Evolutionary conservation across 35 echinoderm and acorn worm species (phyloP), one percentile per base, ranked within the genome.

Genomic region (Stichopus chloronotus): DNA sequence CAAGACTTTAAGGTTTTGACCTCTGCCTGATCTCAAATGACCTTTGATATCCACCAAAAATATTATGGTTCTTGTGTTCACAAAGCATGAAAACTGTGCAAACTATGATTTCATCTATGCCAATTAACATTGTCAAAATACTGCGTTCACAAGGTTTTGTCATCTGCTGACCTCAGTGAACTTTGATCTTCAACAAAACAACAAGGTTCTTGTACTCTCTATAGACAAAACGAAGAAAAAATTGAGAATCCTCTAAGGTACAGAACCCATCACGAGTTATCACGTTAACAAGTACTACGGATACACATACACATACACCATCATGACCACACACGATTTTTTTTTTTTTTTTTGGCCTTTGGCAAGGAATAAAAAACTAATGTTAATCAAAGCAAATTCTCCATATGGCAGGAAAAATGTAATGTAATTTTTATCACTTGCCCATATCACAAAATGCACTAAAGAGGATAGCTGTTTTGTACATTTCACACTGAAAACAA

Each of bases 31-130:
- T 43, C 30, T 43, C 30, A 43, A 43, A 43, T 43, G 30, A 43
- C 30, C 30, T 43, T 43, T 43, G 30, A 43, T 3, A 43, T 43
- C 30, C 10, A 71, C 63, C n/a, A 71, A 71, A 71, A 71, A 11
- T 71, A 71, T 1, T 71, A 71, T 71, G 63, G 63, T 71, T 71
- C 63, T 71, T 71, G 63, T 71, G 63, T n/a, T 71, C 63, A 71
- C 63, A 71, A 71, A 71, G 63, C 63, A n/a, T 71, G 63, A 71
- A 11, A 11, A 71, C 63, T n/a, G n/a, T 71, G 63, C 63, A 71
- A 13, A n/a, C 63, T n/a, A 71, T 71, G 11, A 43, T 43, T 43
- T 43, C 30, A 43, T 43, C 30, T 1, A 43, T 1, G 30, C 30
- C 30, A 43, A 43, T 43, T 43, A 43, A 43, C 30, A 43, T 43